These are phyloP conservation scores for Coenonympha arcania DNA, from an alignment of 2,888 invertebrate species.

Conservation along the genomic window DNA sequence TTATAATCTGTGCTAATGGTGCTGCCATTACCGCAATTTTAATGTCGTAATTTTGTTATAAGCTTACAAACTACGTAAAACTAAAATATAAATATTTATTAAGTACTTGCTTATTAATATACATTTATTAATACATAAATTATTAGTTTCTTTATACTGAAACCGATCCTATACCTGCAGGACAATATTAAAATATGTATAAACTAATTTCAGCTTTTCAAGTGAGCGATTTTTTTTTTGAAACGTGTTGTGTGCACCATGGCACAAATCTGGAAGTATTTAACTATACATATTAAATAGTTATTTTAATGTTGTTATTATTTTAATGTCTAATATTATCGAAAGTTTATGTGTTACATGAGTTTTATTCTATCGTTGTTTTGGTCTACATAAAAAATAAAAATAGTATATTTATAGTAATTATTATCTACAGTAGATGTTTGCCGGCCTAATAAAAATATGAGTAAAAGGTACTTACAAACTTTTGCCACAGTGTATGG, in stretches of 20 bases:
- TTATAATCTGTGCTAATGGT: too few relatives aligned
- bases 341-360: background rate
- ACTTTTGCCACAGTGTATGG: too few relatives aligned
- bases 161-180: background rate
- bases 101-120: too few relatives aligned
- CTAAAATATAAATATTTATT: too few relatives aligned
- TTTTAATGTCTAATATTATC: constrained; percentile 9
- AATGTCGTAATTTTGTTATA: too few relatives aligned
- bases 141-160: background rate
- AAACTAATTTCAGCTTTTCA: background rate
- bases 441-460: constrained; percentile 6
- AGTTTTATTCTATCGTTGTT: constrained; percentile 6
- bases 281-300: constrained; percentile 9
- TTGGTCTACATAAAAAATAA: background rate
- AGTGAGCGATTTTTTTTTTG: background rate
- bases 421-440: constrained; percentile 3
- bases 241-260: background rate
- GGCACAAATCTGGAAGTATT: constrained; percentile 17
- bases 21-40: too few relatives aligned
- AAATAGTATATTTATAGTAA: background rate
- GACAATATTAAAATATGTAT: background rate
- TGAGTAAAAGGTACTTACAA: too few relatives aligned
- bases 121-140: too few relatives aligned
- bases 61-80: too few relatives aligned
- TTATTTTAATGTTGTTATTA: constrained; percentile 13